Conservation (phyloP, 1,140 invertebrate species). For the Gonioctena quinquepunctata region DNA sequence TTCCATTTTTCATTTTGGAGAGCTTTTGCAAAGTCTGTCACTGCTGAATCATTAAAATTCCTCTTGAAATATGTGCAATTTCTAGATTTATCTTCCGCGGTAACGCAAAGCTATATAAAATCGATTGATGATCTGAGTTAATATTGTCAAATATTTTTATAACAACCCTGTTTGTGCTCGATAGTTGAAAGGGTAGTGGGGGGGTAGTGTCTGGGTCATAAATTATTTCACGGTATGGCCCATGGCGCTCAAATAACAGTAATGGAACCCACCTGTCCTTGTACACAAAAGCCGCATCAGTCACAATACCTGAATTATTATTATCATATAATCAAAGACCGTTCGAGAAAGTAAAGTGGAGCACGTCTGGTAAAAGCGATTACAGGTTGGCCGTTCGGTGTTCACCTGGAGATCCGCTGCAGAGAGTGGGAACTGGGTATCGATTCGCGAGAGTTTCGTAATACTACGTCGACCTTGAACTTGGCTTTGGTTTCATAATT, state of each 20-base stretch:
- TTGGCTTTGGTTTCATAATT: neutral
- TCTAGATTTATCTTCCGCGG: neutral
- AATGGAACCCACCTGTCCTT: too few relatives aligned
- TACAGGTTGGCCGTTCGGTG: neutral
- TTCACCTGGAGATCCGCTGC: neutral
- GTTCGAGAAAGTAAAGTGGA: neutral
- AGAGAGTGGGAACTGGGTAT: neutral
- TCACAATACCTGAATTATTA: too few relatives aligned
- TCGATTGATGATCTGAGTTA: too few relatives aligned
- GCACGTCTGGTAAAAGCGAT: neutral
- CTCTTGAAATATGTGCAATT: too few relatives aligned
- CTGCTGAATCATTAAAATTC: too few relatives aligned
- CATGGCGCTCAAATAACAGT: too few relatives aligned
- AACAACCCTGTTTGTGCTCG: neutral
- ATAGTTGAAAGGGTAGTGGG: neutral
- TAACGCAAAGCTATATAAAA: neutral
- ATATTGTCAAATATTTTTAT: neutral
- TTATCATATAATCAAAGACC: too few relatives aligned
- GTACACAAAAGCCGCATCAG: neutral
- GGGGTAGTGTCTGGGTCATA: too few relatives aligned
- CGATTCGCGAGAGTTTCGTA: neutral
- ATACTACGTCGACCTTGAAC: neutral
- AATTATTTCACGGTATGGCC: too few relatives aligned
- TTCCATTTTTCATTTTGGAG: too few relatives aligned
- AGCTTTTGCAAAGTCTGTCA: too few relatives aligned